These are phyloP conservation scores for Copidosoma aretas DNA, from an alignment of 2,888 invertebrate genomes.

Conservation along the genomic window DNA sequence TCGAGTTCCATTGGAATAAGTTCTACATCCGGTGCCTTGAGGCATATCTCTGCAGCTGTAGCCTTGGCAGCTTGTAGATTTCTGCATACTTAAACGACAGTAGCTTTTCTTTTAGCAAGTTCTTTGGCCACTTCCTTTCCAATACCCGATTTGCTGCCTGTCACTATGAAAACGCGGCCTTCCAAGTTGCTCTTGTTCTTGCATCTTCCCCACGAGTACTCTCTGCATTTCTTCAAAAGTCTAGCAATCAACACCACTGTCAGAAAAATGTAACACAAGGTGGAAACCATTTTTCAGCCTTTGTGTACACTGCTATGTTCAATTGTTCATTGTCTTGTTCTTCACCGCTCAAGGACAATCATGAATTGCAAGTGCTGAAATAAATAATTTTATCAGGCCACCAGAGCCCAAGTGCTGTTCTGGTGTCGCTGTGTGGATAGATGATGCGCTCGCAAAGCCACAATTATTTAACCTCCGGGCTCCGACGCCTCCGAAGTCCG, in stretches of 20 bases:
- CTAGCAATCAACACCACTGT: conserved; percentile 60
- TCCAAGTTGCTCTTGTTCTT: conserved; percentile 65
- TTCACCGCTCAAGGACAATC: no score
- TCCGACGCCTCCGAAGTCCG: no score
- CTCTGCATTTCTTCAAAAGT: conserved; percentile 66
- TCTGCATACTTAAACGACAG: conserved; percentile 82
- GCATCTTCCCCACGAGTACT: conserved; percentile 68
- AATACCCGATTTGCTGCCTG: conserved; percentile 85
- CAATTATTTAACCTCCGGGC: no score
- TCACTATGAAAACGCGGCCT: conserved; percentile 79
- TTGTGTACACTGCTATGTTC: no score
- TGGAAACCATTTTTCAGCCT: conserved; percentile 53
- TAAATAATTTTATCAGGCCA: no score
- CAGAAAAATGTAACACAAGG: conserved; percentile 56
- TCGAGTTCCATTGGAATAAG: conserved; percentile 79
- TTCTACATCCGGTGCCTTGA: conserved; percentile 67
- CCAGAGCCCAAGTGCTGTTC: no score
- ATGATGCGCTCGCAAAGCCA: no score
- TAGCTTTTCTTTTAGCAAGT: conserved; percentile 74
- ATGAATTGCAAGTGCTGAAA: no score
- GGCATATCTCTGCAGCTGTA: conserved; percentile 72
- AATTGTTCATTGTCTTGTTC: no score
- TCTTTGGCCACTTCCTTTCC: conserved; percentile 81
- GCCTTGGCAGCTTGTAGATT: conserved; percentile 71
- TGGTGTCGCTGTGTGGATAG: no score